Evolutionary conservation across 2,113 vertebrate species (phyloP).

Genomic region (Dinomys branickii): DNA sequence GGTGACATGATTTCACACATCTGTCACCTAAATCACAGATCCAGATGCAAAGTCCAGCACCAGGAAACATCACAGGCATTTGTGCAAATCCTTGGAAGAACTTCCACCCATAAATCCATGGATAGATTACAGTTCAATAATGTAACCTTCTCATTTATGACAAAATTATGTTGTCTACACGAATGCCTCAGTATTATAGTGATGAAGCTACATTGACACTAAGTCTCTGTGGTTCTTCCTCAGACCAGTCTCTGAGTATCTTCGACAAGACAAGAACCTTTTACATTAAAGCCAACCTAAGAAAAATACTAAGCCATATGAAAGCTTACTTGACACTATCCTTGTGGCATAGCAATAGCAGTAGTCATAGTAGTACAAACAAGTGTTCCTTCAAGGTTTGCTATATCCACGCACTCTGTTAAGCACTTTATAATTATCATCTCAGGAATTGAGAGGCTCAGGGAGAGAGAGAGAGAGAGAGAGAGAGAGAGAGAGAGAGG

Average conservation of each 20-base stretch:
- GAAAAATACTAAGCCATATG: background rate
- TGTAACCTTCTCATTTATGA: conserved; percentile 74
- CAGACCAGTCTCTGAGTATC: background rate
- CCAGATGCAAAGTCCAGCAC: conserved; percentile 85
- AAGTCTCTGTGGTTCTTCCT: conserved; percentile 44
- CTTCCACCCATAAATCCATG: conserved; percentile 84
- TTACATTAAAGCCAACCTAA: conserved; percentile 42
- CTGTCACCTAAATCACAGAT: conserved; percentile 86
- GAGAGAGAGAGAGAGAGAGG: background rate
- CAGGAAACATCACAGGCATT: conserved; percentile 84
- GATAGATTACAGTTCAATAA: conserved; percentile 82
- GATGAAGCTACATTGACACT: conserved; percentile 63
- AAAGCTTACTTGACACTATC: conserved; percentile 5
- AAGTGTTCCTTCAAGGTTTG: conserved; percentile 27
- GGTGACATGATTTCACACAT: conserved; percentile 86
- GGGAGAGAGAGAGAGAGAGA: background rate
- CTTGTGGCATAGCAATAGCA: background rate
- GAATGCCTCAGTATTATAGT: conserved; percentile 60
- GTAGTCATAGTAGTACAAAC: background rate
- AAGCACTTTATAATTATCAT: background rate
- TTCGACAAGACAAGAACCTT: conserved; percentile 27
- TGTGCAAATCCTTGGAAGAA: conserved; percentile 85
- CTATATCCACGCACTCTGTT: background rate
- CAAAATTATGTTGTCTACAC: conserved; percentile 73
- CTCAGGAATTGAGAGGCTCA: background rate